Evolutionary conservation across 2,888 invertebrate species (phyloP).

Genomic region (Exocentrus adspersus): DNA sequence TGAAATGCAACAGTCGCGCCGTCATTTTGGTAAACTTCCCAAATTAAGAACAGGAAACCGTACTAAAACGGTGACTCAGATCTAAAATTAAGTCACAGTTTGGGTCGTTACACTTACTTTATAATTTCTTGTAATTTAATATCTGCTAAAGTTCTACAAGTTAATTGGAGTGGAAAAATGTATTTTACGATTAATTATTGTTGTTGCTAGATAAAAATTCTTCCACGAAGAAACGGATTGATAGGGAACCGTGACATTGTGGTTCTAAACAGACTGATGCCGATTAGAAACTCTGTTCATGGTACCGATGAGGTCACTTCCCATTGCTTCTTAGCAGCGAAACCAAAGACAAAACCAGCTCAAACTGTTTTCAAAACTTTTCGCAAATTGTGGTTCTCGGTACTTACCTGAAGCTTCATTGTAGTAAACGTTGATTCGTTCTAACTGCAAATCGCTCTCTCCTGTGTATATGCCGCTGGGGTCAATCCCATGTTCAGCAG

Average conservation of each 20-base stretch:
- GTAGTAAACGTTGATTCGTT: constrained; percentile 91
- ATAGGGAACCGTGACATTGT: not conserved
- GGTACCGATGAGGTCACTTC: not conserved
- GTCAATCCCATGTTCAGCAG: constrained; percentile 92
- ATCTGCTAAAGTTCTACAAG: not conserved
- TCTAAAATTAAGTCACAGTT: not conserved
- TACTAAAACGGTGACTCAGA: not conserved
- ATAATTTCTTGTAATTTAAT: not conserved
- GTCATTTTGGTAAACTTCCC: not conserved
- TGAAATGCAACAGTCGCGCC: not conserved
- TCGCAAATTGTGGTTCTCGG: not conserved
- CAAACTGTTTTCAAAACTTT: not conserved
- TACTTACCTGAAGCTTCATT: constrained; percentile 85
- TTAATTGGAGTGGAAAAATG: not conserved
- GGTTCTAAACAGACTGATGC: not conserved
- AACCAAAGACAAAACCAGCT: no score
- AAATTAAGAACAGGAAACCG: constrained; percentile 1
- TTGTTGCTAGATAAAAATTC: not conserved
- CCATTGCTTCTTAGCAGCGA: not conserved
- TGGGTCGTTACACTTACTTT: constrained; percentile 1
- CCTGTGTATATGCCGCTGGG: constrained; percentile 82
- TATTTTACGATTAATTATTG: constrained; percentile 3
- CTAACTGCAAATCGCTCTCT: constrained; percentile 87
- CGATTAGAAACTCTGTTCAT: not conserved
- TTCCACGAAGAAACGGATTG: not conserved